A percentile compares a stretch with the other conserved stretches of the same genome.
Evolutionary conservation across 2,888 invertebrate genomes (phyloP).

Genomic region (Drosophila maculinotata): DNA sequence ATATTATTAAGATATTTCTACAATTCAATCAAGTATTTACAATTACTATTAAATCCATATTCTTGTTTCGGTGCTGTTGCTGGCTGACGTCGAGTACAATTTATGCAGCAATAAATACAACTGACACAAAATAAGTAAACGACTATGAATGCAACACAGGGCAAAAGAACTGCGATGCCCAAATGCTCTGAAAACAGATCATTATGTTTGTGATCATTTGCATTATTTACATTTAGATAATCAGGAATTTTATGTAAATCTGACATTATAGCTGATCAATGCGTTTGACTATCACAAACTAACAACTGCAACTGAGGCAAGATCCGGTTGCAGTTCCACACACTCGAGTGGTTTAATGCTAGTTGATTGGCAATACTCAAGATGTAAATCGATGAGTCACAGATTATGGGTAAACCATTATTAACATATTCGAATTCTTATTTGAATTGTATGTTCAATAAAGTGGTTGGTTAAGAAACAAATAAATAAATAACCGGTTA

Average conservation of each 20-base stretch:
- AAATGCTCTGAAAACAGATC: neutral
- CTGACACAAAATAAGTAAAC: neutral
- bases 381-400: neutral
- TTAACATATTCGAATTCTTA: neutral
- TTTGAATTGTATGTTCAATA: neutral
- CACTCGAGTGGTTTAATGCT: too few species aligned
- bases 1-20: too few species aligned
- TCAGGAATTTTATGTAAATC: too few species aligned
- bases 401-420: neutral
- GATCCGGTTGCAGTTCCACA: neutral
- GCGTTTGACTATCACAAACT: slow-evolving; percentile 23
- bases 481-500: too few species aligned
- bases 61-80: too few species aligned
- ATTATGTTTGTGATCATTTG: neutral
- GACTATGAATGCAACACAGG: neutral
- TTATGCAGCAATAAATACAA: neutral
- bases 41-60: too few species aligned
- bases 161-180: too few species aligned
- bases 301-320: slow-evolving; percentile 26
- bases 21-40: neutral
- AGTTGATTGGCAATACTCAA: neutral
- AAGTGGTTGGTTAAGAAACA: too few species aligned
- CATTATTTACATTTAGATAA: neutral
- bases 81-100: neutral
- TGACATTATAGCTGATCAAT: too few species aligned